Base-by-base conservation (phyloP, 2,888 invertebrate species). In the Lampropteryx suffumata region DNA sequence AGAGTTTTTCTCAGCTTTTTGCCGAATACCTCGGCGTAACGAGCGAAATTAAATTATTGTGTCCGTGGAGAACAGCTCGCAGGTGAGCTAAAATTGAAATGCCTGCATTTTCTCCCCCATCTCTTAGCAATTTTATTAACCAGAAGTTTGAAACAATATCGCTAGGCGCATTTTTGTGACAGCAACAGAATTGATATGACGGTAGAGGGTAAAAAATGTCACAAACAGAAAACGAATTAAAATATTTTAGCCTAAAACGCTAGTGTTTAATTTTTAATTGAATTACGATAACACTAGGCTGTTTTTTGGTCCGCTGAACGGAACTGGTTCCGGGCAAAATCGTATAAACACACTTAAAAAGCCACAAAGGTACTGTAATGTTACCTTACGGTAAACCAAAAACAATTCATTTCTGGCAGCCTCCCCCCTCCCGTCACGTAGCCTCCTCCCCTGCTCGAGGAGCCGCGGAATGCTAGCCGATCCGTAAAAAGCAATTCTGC, bases 401-500 rank as follows among this genome's bases (percentile, higher is more conserved):
- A 85, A 84, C 85, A 84, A 85, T 84, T 82, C 82, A 82, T 84
- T 84, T 82, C 74, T 76, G 71, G 61, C 66, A 62, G 64, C 62
- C 48, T 45, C 67, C 52, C 56, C 50, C 47, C 47, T 40, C 35
- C 50, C 64, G 64, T 62, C 71, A 62, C 71, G 68, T 70, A 43
- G 58, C 64, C 67, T 62, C 57, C 55, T 61, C 67, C 27, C 11
- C 32, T 30, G 30, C 68, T 62, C 62, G 58, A 79, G 72, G 65
- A 75, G 71, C 74, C 73, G 72, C 70, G 83, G 78, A 76, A 80
- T 79, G 84, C 68, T 80, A 82, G 79, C 67, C 79, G 84, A 86
- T 84, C 84, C 86, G 84, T 85, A 82, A 87, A 86, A 84, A 83
- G 83, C 84, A 83, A 86, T 87, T 85, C 82, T 81, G 81, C 79